Percentiles rank a stretch among this genome's conserved stretches.
Evolutionary conservation across 2,113 vertebrate genomes (phyloP).

Genomic region (Archilochus colubris): DNA sequence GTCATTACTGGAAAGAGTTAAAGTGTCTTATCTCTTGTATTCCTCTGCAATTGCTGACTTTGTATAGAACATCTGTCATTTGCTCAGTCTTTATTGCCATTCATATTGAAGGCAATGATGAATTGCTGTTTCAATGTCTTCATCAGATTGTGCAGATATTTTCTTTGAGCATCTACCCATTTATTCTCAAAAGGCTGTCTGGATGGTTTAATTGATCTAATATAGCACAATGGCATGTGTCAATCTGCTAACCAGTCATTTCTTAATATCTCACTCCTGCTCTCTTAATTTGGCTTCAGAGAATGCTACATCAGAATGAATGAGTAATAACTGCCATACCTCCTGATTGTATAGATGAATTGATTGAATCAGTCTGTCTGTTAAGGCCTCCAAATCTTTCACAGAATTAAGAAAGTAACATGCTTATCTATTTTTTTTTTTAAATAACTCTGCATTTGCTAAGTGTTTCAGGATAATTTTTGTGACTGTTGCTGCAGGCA

Average conservation of each 20-base stretch:
- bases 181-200: conserved; percentile 67
- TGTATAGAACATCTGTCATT: conserved; percentile 63
- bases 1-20: conserved; percentile 30
- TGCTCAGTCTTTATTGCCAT: conserved; percentile 63
- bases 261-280: not conserved
- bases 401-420: not conserved
- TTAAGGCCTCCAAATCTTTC: not conserved
- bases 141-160: conserved; percentile 69
- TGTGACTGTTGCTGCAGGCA: not conserved
- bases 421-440: not conserved
- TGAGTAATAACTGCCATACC: conserved; percentile 17
- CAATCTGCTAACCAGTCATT: conserved; percentile 18
- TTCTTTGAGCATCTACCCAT: conserved; percentile 61
- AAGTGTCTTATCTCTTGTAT: conserved; percentile 43
- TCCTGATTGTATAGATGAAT: not conserved
- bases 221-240: conserved; percentile 49
- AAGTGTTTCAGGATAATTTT: not conserved
- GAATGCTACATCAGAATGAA: conserved; percentile 33
- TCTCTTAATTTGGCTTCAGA: conserved; percentile 62
- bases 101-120: conserved; percentile 68
- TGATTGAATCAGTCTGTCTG: not conserved
- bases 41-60: conserved; percentile 5
- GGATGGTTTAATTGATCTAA: conserved; percentile 37
- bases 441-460: not conserved
- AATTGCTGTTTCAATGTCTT: conserved; percentile 74